These are phyloP conservation scores for Sacculina carcini DNA, from an alignment of 2,888 invertebrate genomes.

Conservation along the genomic window DNA sequence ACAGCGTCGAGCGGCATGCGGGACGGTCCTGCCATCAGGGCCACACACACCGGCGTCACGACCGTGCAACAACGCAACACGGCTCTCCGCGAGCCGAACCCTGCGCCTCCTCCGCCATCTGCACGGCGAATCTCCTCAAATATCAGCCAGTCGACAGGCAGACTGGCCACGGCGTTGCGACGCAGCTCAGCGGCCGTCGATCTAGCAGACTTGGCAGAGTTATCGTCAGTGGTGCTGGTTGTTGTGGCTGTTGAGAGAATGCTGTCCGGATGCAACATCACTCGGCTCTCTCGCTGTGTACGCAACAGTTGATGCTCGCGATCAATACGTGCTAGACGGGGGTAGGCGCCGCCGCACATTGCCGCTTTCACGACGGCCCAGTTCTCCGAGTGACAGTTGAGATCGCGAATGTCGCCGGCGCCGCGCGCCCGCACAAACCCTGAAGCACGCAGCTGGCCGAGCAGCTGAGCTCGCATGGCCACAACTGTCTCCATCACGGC, in stretches of 20 bases:
- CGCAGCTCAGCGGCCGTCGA: constrained; percentile 19
- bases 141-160: constrained; percentile 57
- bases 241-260: too few relatives aligned
- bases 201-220: constrained; percentile 16
- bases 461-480: constrained; percentile 51
- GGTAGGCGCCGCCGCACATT: constrained; percentile 64
- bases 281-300: constrained; percentile 28
- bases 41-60: constrained; percentile 51
- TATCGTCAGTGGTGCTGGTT: constrained; percentile 30
- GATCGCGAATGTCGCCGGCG: constrained; percentile 37
- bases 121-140: constrained; percentile 59
- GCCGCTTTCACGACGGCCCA: constrained; percentile 81
- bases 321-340: constrained; percentile 52
- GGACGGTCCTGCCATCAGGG: constrained; percentile 45
- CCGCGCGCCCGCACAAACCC: constrained; percentile 35
- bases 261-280: neutral
- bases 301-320: constrained; percentile 32
- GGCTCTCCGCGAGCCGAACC: too few relatives aligned
- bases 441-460: constrained; percentile 44
- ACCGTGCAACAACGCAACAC: constrained; percentile 51
- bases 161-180: constrained; percentile 20
- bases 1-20: constrained; percentile 27
- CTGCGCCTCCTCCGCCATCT: too few relatives aligned
- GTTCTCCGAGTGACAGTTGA: constrained; percentile 55
- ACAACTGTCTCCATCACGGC: constrained; percentile 73